These are phyloP conservation scores for Octomys mimax DNA, from an alignment of 2,797 vertebrate species.

Conservation along the genomic window DNA sequence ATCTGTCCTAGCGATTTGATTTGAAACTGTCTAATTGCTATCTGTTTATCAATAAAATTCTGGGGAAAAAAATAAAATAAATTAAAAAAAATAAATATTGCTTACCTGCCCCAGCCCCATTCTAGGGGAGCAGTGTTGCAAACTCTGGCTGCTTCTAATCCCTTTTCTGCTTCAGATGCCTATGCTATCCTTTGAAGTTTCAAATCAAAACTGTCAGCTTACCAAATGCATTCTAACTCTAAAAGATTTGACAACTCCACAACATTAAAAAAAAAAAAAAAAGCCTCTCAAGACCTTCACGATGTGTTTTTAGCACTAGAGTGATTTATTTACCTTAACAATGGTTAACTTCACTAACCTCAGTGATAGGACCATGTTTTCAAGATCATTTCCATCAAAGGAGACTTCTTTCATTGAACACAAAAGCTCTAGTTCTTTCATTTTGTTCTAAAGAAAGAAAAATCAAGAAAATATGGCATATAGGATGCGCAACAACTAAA, in stretches of 20 bases:
- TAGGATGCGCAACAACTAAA: conserved; percentile 32
- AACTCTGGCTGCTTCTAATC: background rate
- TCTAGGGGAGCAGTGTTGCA: background rate
- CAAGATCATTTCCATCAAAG: conserved; percentile 96
- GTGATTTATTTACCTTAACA: background rate
- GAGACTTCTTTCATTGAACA: conserved; percentile 98
- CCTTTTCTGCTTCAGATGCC: conserved; percentile 27
- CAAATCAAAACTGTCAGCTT: conserved; percentile 22
- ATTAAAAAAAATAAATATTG: too few species aligned
- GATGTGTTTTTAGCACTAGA: conserved; percentile 28
- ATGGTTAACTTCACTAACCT: conserved; percentile 89
- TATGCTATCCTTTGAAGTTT: conserved; percentile 36
- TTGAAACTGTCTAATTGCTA: too few species aligned
- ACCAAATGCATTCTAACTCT: conserved; percentile 49
- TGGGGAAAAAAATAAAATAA: too few species aligned
- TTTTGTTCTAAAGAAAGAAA: conserved; percentile 93
- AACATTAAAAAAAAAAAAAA: background rate
- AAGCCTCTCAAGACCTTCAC: conserved; percentile 4
- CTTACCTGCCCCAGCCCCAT: background rate
- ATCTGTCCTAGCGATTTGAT: too few species aligned
- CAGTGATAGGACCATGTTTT: conserved; percentile 96
- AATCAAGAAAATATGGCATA: conserved; percentile 72
- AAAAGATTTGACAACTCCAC: conserved; percentile 11
- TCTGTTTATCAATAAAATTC: too few species aligned
- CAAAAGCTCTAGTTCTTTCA: conserved; percentile 98